Evolutionary conservation across 2,113 vertebrate genomes (phyloP).

Genomic region (Lipotes vexillifer): DNA sequence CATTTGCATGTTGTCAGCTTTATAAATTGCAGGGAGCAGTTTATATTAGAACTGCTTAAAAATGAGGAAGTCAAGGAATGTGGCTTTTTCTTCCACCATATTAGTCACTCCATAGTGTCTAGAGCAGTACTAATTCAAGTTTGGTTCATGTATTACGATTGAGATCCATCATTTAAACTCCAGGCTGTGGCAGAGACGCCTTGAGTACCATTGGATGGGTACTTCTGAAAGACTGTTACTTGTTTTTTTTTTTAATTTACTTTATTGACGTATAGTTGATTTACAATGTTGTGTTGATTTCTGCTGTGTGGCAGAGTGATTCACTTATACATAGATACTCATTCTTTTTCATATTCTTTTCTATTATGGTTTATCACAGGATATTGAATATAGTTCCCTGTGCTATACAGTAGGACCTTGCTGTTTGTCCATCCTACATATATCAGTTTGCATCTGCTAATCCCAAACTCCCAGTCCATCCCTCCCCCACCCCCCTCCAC

Average conservation of each 20-base stretch:
- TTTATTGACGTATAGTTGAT: neutral
- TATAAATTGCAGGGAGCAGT: slow-evolving; percentile 30
- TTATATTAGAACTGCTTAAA: slow-evolving; percentile 31
- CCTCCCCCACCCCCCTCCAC: neutral
- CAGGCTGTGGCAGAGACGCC: slow-evolving; percentile 5
- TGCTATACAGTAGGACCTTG: neutral
- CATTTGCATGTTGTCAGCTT: slow-evolving; percentile 10
- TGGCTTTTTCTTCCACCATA: neutral
- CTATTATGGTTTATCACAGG: neutral
- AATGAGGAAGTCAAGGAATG: neutral
- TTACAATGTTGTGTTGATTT: neutral
- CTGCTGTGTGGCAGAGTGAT: neutral
- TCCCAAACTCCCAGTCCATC: neutral
- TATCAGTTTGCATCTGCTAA: neutral
- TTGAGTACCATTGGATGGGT: neutral
- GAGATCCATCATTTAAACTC: slow-evolving; percentile 53
- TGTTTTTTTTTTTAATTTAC: neutral
- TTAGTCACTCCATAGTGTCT: slow-evolving; percentile 26
- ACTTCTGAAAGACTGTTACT: neutral
- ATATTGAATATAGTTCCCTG: neutral
- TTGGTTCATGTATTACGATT: slow-evolving; percentile 50
- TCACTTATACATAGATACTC: neutral
- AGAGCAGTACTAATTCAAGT: slow-evolving; percentile 55
- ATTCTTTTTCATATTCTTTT: neutral
- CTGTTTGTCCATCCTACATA: neutral